Conservation (phyloP, 2,113 vertebrate species). For the Callorhinus ursinus region DNA sequence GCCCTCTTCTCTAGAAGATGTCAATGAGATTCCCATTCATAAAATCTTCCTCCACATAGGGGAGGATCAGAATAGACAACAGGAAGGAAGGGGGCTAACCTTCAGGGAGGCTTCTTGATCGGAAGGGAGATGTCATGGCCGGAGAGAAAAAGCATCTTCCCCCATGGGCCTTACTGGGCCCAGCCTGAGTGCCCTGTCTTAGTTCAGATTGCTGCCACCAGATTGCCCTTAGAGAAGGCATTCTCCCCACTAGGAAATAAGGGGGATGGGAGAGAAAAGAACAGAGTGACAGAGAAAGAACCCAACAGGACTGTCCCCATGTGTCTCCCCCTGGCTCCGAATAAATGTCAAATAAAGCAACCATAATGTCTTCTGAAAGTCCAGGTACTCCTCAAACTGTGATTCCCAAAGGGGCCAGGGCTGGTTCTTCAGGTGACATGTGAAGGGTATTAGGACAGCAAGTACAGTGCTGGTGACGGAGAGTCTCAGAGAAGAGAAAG, state of each 20-base stretch:
- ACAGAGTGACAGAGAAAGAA: not conserved
- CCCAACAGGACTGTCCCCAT: accelerated
- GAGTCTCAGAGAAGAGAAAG: not conserved
- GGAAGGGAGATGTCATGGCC: not conserved
- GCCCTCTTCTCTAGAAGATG: not conserved
- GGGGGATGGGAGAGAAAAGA: not conserved
- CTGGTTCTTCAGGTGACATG: not conserved
- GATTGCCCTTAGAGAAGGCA: not conserved
- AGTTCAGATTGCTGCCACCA: not conserved
- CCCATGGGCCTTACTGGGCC: too few relatives aligned
- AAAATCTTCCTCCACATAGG: not conserved
- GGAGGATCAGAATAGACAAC: not conserved
- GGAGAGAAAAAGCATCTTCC: not conserved
- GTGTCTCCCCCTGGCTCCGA: not conserved
- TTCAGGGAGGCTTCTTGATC: not conserved
- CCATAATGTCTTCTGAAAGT: not conserved
- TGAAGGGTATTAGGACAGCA: not conserved
- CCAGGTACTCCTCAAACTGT: too few relatives aligned
- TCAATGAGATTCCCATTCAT: not conserved
- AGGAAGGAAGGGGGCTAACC: not conserved
- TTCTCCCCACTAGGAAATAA: not conserved
- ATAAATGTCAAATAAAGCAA: not conserved
- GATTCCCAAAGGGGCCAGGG: not conserved
- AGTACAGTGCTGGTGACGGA: not conserved
- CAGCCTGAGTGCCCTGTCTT: not conserved